These are phyloP conservation scores for Thryonomys swinderianus DNA, from an alignment of 2,113 vertebrate genomes.

Conservation along the genomic window DNA sequence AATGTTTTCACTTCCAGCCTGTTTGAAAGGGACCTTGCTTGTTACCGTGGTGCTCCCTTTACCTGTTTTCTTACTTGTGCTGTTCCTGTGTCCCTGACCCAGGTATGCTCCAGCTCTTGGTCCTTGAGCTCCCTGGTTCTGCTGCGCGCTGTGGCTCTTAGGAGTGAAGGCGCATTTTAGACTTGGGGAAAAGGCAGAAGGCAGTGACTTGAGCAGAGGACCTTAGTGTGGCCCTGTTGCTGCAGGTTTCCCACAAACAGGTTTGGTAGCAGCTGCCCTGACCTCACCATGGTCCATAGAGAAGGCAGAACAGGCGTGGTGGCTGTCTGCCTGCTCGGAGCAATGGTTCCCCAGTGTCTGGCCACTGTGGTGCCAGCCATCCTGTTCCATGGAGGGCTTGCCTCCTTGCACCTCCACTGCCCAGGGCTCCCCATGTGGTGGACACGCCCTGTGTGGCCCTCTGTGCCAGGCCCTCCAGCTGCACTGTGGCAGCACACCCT, in stretches of 20 bases:
- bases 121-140: fast-evolving
- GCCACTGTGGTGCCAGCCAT: neutral
- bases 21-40: neutral
- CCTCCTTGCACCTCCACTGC: too few relatives aligned
- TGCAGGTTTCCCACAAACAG: too few relatives aligned
- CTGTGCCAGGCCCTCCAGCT: fast-evolving
- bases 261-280: neutral
- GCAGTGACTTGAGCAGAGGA: fast-evolving
- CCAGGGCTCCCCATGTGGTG: fast-evolving
- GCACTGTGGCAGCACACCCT: neutral
- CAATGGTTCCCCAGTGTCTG: neutral
- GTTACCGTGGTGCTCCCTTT: fast-evolving
- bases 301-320: neutral
- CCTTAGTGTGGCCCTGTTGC: fast-evolving
- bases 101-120: fast-evolving
- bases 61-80: too few relatives aligned
- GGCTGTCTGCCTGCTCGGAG: neutral
- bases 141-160: too few relatives aligned
- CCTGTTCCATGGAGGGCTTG: neutral
- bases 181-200: neutral
- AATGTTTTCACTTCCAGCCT: neutral
- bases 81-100: fast-evolving
- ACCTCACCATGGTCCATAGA: neutral
- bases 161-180: neutral
- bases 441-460: fast-evolving